phyloP scores from a whole-genome alignment of 2,113 vertebrate genomes.

The Ceyx margarethae region DNA sequence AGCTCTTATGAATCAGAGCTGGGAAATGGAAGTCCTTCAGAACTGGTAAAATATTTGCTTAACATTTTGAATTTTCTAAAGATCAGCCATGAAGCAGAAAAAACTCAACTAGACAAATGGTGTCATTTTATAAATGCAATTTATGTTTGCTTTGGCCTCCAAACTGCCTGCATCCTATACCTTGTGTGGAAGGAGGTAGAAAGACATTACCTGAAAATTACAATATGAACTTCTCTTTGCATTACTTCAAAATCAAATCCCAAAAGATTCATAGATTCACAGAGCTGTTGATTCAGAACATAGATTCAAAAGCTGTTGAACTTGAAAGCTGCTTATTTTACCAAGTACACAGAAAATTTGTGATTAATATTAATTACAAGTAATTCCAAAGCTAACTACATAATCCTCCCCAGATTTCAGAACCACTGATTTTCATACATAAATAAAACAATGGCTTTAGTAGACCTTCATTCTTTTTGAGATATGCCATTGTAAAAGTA shows the following conservation, averaged over 20 bases:
- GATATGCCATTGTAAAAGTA: not conserved
- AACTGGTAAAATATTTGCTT: constrained; percentile 73
- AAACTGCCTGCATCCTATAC: not conserved
- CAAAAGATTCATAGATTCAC: too few species aligned
- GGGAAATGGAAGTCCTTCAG: constrained; percentile 83
- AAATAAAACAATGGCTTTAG: not conserved
- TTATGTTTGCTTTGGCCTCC: not conserved
- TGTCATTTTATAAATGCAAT: not conserved
- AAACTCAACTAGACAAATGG: not conserved
- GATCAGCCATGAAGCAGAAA: not conserved
- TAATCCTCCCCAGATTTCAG: not conserved
- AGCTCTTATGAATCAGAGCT: constrained; percentile 93
- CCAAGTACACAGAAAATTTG: not conserved
- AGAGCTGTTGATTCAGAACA: too few species aligned
- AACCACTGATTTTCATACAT: not conserved
- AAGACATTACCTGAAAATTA: not conserved
- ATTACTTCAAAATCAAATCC: not conserved
- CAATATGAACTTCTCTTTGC: not conserved
- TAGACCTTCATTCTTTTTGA: not conserved
- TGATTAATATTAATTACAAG: not conserved
- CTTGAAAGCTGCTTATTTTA: not conserved
- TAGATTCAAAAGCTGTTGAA: not conserved
- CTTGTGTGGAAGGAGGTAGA: not conserved
- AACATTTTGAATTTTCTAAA: not conserved
- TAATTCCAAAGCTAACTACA: not conserved